Conservation (phyloP, 2,888 invertebrate genomes). For the Eilema sororculum region DNA sequence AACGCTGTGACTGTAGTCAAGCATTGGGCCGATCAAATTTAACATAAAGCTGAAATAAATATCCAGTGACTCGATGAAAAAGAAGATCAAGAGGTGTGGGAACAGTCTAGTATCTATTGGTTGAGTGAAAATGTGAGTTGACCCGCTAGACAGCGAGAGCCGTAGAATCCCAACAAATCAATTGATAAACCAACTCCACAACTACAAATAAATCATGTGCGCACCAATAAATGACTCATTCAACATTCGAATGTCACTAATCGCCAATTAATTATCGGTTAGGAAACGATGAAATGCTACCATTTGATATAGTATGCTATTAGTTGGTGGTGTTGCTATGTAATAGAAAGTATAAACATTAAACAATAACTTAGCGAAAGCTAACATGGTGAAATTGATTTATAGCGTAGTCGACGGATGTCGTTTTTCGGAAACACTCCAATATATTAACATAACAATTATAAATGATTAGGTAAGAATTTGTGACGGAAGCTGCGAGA, state of each 20-base stretch:
- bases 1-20: too few relatives aligned
- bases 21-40: too few relatives aligned
- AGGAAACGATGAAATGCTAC: slow-evolving; percentile 76
- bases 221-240: slow-evolving; percentile 60
- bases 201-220: slow-evolving; percentile 54
- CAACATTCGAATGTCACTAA: slow-evolving; percentile 62
- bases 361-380: slow-evolving; percentile 86
- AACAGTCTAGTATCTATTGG: background rate
- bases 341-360: slow-evolving; percentile 86
- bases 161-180: slow-evolving; percentile 35
- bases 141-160: background rate
- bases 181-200: slow-evolving; percentile 33
- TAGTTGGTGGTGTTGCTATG: slow-evolving; percentile 61
- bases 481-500: slow-evolving; percentile 58
- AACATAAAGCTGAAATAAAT: too few relatives aligned
- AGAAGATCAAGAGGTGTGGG: background rate
- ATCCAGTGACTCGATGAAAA: too few relatives aligned
- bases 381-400: slow-evolving; percentile 84
- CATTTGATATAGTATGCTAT: slow-evolving; percentile 77
- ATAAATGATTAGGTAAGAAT: slow-evolving; percentile 75
- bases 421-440: slow-evolving; percentile 82
- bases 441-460: slow-evolving; percentile 84
- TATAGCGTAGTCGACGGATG: slow-evolving; percentile 73
- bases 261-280: slow-evolving; percentile 71
- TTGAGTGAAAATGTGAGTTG: background rate